Evolutionary conservation across 92 coral and sea anemone species (phyloP).

Genomic region (Scolanthus callimorphus): DNA sequence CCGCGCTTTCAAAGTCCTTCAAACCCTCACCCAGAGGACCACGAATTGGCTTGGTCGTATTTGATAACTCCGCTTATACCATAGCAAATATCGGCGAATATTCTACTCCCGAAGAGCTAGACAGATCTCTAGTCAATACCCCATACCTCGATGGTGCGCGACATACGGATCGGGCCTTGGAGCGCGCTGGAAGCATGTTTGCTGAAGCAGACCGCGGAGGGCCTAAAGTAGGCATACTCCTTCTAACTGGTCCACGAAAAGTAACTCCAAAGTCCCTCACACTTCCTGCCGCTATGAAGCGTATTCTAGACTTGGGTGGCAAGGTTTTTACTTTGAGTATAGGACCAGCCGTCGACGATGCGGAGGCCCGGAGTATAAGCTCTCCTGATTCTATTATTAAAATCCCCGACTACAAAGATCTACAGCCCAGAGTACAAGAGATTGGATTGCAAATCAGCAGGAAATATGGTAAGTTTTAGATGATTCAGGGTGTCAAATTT

Average conservation of each 20-base stretch:
- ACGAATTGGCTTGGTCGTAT: conserved; percentile 59
- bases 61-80: conserved; percentile 34
- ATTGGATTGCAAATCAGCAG: conserved; percentile 56
- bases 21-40: conserved; percentile 41
- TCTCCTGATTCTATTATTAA: conserved; percentile 32
- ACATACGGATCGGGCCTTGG: conserved; percentile 51
- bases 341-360: conserved; percentile 48
- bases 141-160: conserved; percentile 31
- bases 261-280: conserved; percentile 12
- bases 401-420: conserved; percentile 35
- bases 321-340: conserved; percentile 51
- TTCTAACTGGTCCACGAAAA: conserved; percentile 36
- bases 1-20: conserved; percentile 53
- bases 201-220: conserved; percentile 29
- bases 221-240: conserved; percentile 48
- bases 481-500: no score
- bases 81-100: conserved; percentile 29
- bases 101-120: conserved; percentile 11
- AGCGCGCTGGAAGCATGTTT: conserved; percentile 46
- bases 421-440: conserved; percentile 52
- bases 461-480: conserved; percentile 29
- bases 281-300: conserved; percentile 27
- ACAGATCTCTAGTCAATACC: conserved; percentile 5
- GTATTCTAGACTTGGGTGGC: conserved; percentile 51
- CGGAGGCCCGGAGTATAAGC: conserved; percentile 30